Percentiles rank a stretch among this genome's conserved stretches.
phyloP scores from a whole-genome alignment of 2,113 vertebrate species.

The Brachirus orientalis region DNA sequence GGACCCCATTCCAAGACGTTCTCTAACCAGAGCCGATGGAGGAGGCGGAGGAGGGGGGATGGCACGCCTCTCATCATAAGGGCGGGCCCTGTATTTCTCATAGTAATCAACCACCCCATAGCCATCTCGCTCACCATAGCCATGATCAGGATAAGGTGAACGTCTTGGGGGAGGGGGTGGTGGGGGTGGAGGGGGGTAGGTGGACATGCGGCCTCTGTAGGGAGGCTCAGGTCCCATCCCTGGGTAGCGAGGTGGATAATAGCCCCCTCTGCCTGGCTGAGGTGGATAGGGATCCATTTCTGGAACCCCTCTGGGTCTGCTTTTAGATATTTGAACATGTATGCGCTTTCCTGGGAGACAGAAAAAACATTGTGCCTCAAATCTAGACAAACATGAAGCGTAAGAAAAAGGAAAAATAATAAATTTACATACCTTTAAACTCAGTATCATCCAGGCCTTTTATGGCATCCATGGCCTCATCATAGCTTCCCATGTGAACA shows the following conservation, averaged over 20 bases:
- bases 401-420: background rate
- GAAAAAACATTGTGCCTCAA: slow-evolving; percentile 63
- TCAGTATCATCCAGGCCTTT: slow-evolving; percentile 82
- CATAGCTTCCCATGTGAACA: slow-evolving; percentile 83
- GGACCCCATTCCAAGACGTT: slow-evolving; percentile 81
- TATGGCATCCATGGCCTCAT: slow-evolving; percentile 85
- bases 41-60: slow-evolving; percentile 83
- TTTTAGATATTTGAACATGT: slow-evolving; percentile 96
- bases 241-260: slow-evolving; percentile 90
- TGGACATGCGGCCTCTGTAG: slow-evolving; percentile 75
- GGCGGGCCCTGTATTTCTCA: slow-evolving; percentile 91
- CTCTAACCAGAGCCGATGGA: slow-evolving; percentile 79
- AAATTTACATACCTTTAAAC: slow-evolving; percentile 77
- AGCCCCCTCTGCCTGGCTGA: slow-evolving; percentile 86
- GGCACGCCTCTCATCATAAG: slow-evolving; percentile 80
- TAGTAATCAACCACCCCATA: slow-evolving; percentile 92
- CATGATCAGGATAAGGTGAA: slow-evolving; percentile 83
- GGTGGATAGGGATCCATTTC: slow-evolving; percentile 91
- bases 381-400: background rate
- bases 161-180: slow-evolving; percentile 82
- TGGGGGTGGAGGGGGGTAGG: slow-evolving; percentile 84
- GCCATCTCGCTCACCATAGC: slow-evolving; percentile 85
- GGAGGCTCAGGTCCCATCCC: slow-evolving; percentile 85
- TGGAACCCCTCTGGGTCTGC: slow-evolving; percentile 86
- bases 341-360: slow-evolving; percentile 91